Conservation (phyloP, 1,140 invertebrate genomes). For the Ceratitis capitata region DNA sequence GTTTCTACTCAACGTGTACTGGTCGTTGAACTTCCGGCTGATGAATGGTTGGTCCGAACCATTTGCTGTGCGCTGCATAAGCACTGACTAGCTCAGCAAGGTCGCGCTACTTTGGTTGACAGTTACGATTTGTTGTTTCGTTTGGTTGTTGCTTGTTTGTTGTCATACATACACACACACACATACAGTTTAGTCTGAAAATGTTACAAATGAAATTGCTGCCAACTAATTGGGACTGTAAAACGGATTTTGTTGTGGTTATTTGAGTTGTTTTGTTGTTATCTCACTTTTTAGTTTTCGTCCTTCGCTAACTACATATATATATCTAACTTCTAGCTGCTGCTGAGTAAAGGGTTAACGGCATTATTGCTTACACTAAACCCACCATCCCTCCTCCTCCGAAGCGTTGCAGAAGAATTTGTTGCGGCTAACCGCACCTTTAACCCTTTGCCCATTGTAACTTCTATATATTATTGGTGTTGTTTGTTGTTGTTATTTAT, state of each 20-base stretch:
- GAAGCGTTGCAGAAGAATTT: neutral
- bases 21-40: neutral
- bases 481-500: neutral
- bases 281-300: neutral
- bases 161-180: neutral
- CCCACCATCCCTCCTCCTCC: neutral
- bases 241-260: neutral
- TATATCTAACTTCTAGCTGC: neutral
- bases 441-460: neutral
- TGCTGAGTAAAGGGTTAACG: neutral
- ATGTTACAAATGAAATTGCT: neutral
- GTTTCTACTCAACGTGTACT: neutral
- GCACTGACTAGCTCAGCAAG: neutral
- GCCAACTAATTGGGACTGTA: neutral
- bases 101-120: neutral
- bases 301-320: neutral
- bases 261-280: neutral
- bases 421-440: neutral
- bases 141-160: neutral
- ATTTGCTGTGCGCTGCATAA: neutral
- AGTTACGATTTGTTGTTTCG: neutral
- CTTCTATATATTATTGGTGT: neutral
- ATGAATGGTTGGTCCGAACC: neutral
- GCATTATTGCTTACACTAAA: neutral
- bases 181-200: neutral